Evolutionary conservation across 2,113 vertebrate species (phyloP), one percentile per base, ranked within the genome.

Genomic region (Conger conger): DNA sequence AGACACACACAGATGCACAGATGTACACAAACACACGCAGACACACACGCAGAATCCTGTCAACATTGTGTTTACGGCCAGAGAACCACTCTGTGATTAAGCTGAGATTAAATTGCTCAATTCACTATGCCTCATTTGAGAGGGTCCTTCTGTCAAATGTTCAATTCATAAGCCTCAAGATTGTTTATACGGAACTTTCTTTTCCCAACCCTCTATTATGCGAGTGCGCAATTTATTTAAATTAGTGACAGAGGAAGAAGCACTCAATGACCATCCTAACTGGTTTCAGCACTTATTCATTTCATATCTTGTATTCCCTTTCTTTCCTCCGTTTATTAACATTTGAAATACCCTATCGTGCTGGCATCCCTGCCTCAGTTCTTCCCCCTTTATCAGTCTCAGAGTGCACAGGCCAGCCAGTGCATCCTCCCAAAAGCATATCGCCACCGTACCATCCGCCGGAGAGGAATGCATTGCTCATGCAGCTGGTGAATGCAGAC

Each of bases 31-130:
- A 50, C 7, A 83, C 45, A 38, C 20, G n/a, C 45, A 53, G 37
- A 76, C 45, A 83, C 45, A 83, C 82, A 83, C 76, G 33, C 63
- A 68, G 35, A 86, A 86, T 54, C 83, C 60, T 81, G 63, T 84
- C 45, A 18, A 42, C 54, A 33, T 80, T 27, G 35, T 76, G 27
- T 73, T 73, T n/a, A n/a, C 15, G 11, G n/a, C 82, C n/a, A 76
- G 50, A 30, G 9, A 8, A 60, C 68, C n/a, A 73, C 68, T 73
- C n/a, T 73, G n/a, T n/a, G n/a, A n/a, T n/a, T 73, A 73, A 73
- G n/a, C 68, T 73, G 82, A 13, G 6, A 16, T 30, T 45, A 1
- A 8, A 30, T 76, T 23, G 5, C 20, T 30, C 73, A 33, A 83
- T 83, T 76, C 37, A 7, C 82, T 76, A 4, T 38, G 7, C 13